These are phyloP conservation scores for Gerris lacustris DNA, from an alignment of 2,888 invertebrate genomes.

Conservation along the genomic window DNA sequence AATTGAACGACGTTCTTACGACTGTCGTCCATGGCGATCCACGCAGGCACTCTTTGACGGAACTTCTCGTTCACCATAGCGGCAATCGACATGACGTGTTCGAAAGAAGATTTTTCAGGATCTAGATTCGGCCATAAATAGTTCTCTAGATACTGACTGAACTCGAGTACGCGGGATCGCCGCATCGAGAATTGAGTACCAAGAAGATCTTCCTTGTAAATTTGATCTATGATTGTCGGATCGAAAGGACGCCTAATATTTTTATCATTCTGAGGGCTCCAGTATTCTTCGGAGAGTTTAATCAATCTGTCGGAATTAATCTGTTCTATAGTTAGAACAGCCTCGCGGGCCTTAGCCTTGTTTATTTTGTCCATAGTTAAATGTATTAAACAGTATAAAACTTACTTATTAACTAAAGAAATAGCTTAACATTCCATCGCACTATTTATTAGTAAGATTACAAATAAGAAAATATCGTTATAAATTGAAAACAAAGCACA, in stretches of 20 bases:
- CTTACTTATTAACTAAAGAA: too few relatives aligned
- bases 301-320: constrained; percentile 6
- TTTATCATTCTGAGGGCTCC: background rate
- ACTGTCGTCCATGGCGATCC: constrained; percentile 74
- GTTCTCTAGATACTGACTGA: constrained; percentile 93
- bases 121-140: constrained; percentile 93
- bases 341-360: background rate
- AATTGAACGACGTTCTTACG: constrained; percentile 67
- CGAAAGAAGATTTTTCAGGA: constrained; percentile 57
- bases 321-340: background rate
- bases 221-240: background rate
- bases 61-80: constrained; percentile 98
- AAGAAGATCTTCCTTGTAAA: constrained; percentile 1
- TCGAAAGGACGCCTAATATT: background rate
- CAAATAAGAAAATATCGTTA: too few relatives aligned
- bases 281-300: background rate
- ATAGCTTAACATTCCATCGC: too few relatives aligned
- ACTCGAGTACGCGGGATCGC: constrained; percentile 91
- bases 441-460: too few relatives aligned
- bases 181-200: constrained; percentile 51
- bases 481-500: too few relatives aligned
- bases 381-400: background rate
- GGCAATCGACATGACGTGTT: constrained; percentile 94
- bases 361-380: background rate
- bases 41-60: constrained; percentile 88